Percentiles rank a stretch among this genome's conserved stretches.
Conservation (phyloP, 2,888 invertebrate species). For the Pterostichus madidus region DNA sequence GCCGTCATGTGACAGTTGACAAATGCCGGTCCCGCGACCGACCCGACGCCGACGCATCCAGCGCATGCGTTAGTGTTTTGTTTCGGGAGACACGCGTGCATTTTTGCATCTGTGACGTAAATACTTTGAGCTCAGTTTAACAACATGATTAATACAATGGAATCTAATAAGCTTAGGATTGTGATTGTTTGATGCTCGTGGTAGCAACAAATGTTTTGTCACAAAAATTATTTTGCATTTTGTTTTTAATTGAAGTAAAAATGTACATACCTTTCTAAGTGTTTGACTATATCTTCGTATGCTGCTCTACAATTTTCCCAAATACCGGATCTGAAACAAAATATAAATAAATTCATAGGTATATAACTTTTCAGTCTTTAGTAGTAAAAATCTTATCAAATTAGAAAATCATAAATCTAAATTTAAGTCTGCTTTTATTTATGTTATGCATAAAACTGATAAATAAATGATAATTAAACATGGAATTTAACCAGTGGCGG, state of each 20-base stretch:
- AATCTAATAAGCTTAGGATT: constrained; percentile 24
- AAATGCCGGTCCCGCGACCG: constrained; percentile 71
- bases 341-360: constrained; percentile 67
- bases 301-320: constrained; percentile 97
- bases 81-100: constrained; percentile 46
- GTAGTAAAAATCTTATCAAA: no score
- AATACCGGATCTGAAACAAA: constrained; percentile 87
- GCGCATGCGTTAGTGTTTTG: constrained; percentile 65
- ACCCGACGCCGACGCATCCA: constrained; percentile 62
- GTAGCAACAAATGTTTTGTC: not conserved
- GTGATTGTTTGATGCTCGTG: not conserved
- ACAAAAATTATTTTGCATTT: not conserved
- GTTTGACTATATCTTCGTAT: constrained; percentile 96
- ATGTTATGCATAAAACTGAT: no score
- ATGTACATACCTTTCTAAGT: constrained; percentile 91
- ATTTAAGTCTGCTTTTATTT: no score
- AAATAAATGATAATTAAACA: no score
- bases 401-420: no score
- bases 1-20: constrained; percentile 74
- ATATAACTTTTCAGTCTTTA: no score
- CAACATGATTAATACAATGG: constrained; percentile 37
- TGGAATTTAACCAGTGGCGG: no score
- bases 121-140: constrained; percentile 43
- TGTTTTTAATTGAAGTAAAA: not conserved
- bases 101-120: constrained; percentile 40